These are phyloP conservation scores for Crax fasciolata DNA, from an alignment of 2,797 vertebrate species.

Conservation along the genomic window DNA sequence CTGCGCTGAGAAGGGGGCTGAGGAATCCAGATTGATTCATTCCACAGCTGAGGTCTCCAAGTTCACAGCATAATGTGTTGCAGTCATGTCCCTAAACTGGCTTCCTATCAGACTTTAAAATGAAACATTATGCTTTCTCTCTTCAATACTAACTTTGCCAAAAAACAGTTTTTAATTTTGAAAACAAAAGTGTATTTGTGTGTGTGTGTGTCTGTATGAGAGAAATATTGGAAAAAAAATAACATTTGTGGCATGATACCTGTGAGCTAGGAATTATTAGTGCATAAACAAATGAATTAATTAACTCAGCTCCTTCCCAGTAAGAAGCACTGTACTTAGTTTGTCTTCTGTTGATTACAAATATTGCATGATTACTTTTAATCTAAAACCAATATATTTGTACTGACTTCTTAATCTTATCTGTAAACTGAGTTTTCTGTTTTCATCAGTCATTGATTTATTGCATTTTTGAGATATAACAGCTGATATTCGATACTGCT, in stretches of 20 bases:
- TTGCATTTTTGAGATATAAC: conserved; percentile 26
- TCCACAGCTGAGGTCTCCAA: conserved; percentile 18
- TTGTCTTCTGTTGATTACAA: conserved; percentile 19
- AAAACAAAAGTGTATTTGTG: not conserved
- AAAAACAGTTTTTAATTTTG: not conserved
- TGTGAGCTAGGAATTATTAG: not conserved
- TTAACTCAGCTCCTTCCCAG: not conserved
- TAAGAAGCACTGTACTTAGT: not conserved
- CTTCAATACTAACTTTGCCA: not conserved
- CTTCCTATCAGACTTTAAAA: conserved; percentile 36
- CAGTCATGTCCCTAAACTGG: conserved; percentile 54
- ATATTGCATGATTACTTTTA: conserved; percentile 14
- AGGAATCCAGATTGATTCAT: conserved; percentile 37
- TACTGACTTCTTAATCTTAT: conserved; percentile 42
- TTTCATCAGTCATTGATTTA: conserved; percentile 34
- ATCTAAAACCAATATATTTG: conserved; percentile 60
- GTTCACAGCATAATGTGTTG: conserved; percentile 26
- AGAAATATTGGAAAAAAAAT: not conserved
- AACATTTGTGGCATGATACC: conserved; percentile 6
- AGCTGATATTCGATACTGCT: not conserved
- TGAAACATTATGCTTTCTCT: conserved; percentile 30
- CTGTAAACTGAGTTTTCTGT: conserved; percentile 27
- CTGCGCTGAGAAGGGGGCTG: conserved; percentile 30
- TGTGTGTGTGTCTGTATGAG: not conserved
- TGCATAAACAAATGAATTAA: not conserved